Conservation (phyloP, 2,113 vertebrate genomes). For the Petrocephalus zakoni region DNA sequence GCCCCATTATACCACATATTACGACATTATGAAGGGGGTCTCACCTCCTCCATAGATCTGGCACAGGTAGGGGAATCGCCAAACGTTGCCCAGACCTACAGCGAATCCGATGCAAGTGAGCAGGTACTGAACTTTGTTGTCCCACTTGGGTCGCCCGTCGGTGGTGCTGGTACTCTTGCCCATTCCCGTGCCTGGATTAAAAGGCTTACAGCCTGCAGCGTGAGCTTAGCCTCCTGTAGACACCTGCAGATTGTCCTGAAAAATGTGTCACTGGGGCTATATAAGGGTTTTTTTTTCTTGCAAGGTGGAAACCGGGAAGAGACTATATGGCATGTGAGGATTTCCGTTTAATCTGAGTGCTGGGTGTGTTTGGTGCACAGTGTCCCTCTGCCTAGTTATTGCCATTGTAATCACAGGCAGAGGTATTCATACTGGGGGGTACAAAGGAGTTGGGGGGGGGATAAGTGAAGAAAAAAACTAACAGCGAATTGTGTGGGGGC, state of each 20-base stretch:
- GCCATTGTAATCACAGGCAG: not conserved
- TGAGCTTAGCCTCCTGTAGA: not conserved
- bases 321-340: not conserved
- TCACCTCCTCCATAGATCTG: conserved; percentile 67
- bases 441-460: not conserved
- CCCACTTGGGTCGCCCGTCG: conserved; percentile 67
- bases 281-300: not conserved
- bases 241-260: not conserved
- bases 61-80: conserved; percentile 70
- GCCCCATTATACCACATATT: not conserved
- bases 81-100: conserved; percentile 66
- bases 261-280: not conserved
- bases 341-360: not conserved
- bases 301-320: not conserved
- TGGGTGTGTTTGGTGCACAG: not conserved
- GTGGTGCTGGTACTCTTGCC: not conserved
- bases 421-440: not conserved
- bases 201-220: not conserved
- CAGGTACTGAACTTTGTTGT: conserved; percentile 71
- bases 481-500: not conserved
- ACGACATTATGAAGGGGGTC: not conserved
- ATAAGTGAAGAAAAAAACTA: not conserved
- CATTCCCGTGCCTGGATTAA: not conserved
- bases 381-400: not conserved
- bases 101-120: conserved; percentile 65